Evolutionary conservation across 2,888 invertebrate species (phyloP).

Genomic region (Callimorpha dominula): DNA sequence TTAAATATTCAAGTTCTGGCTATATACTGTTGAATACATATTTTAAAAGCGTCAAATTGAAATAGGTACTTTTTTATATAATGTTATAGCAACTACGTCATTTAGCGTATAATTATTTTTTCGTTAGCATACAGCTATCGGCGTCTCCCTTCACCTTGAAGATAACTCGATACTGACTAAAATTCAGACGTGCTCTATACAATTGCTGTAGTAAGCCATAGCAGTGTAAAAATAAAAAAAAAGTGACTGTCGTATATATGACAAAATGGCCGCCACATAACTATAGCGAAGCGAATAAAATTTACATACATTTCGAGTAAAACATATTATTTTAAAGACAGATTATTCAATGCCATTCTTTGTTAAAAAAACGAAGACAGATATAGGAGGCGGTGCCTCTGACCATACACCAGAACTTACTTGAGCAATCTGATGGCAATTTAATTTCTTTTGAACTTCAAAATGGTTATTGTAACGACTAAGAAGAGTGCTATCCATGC

Average conservation of each 20-base stretch:
- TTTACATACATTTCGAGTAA: conserved; percentile 13
- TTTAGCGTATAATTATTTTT: conserved; percentile 7
- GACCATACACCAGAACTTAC: conserved; percentile 28
- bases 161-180: conserved; percentile 39
- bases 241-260: conserved; percentile 2
- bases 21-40: conserved; percentile 33
- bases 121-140: conserved; percentile 36
- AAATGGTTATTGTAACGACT: conserved; percentile 92
- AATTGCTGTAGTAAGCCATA: neutral
- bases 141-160: conserved; percentile 46
- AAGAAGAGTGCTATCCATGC: conserved; percentile 95
- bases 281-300: neutral
- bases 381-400: neutral
- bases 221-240: neutral
- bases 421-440: conserved; percentile 47
- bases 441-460: conserved; percentile 93
- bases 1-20: conserved; percentile 26
- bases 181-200: conserved; percentile 33
- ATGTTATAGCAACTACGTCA: conserved; percentile 4
- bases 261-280: conserved; percentile 10
- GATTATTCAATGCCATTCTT: conserved; percentile 17
- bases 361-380: conserved; percentile 1
- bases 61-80: neutral
- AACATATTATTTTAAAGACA: neutral
- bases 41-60: neutral